A percentile compares a stretch with the other conserved stretches of the same genome.
These are phyloP conservation scores for Nerophis ophidion DNA, from an alignment of 2,113 vertebrate genomes.

Conservation along the genomic window DNA sequence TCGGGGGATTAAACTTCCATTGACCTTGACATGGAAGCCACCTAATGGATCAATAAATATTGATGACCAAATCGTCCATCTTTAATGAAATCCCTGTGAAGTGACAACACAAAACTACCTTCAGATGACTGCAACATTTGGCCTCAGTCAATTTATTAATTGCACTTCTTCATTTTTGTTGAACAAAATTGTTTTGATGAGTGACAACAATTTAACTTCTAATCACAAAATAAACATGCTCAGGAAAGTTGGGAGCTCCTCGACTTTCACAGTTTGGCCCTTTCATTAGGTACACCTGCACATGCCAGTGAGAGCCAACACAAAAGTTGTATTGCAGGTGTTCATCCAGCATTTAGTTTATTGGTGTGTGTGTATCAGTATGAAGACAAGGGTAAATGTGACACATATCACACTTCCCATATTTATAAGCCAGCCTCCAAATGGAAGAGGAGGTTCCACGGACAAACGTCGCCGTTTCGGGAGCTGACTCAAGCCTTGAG, in stretches of 20 bases:
- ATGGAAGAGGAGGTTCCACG: too few species aligned
- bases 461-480: too few species aligned
- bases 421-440: too few species aligned
- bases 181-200: neutral
- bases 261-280: neutral
- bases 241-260: neutral
- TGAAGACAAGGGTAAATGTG: too few species aligned
- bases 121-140: neutral
- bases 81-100: constrained; percentile 44
- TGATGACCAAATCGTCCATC: constrained; percentile 49
- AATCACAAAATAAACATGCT: neutral
- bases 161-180: neutral
- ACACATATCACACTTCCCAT: too few species aligned
- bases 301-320: too few species aligned
- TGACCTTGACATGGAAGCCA: constrained; percentile 15
- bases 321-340: too few species aligned
- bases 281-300: too few species aligned
- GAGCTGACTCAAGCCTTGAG: too few species aligned
- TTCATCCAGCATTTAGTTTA: too few species aligned
- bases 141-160: neutral
- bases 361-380: too few species aligned
- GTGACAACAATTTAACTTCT: neutral
- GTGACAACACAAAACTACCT: constrained; percentile 18
- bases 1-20: constrained; percentile 58
- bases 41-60: constrained; percentile 67